These are phyloP conservation scores for Montipora sp. DNA, from an alignment of 64 coral and sea anemone species.

Conservation along the genomic window DNA sequence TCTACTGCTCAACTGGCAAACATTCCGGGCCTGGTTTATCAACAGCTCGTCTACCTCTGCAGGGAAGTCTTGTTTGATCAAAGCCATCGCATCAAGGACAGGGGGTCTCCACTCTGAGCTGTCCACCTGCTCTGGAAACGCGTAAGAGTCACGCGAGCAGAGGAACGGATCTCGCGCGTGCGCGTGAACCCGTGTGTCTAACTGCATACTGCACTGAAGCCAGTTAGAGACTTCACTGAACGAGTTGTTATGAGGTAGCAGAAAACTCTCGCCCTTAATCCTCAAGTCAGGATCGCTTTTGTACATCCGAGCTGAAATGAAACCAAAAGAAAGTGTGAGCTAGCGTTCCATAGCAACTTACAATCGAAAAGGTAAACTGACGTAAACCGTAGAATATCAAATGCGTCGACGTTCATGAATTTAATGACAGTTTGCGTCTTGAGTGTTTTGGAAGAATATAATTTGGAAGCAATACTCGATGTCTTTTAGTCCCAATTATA, in stretches of 20 bases:
- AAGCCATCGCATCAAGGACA: conserved; percentile 34
- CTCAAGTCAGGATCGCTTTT: conserved; percentile 39
- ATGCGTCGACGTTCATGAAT: too few relatives aligned
- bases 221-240: conserved; percentile 50
- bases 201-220: conserved; percentile 40
- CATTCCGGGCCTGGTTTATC: conserved; percentile 24
- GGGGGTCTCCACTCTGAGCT: conserved; percentile 34
- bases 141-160: conserved; percentile 21
- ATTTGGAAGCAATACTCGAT: too few relatives aligned
- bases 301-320: conserved; percentile 35
- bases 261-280: conserved; percentile 9
- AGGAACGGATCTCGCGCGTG: conserved; percentile 39
- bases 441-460: too few relatives aligned
- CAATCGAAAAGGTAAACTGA: neutral
- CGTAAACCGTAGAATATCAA: too few relatives aligned
- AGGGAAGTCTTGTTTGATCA: conserved; percentile 3
- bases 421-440: too few relatives aligned
- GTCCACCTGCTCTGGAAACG: conserved; percentile 42
- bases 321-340: neutral
- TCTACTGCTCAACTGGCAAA: conserved; percentile 23
- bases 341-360: neutral
- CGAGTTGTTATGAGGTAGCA: neutral
- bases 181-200: conserved; percentile 8
- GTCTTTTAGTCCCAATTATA: too few relatives aligned
- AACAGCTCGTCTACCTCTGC: conserved; percentile 38